Percentiles rank a stretch among this genome's conserved stretches.
These are phyloP conservation scores for Indicator maculatus DNA, from an alignment of 2,113 vertebrate genomes.

Conservation along the genomic window DNA sequence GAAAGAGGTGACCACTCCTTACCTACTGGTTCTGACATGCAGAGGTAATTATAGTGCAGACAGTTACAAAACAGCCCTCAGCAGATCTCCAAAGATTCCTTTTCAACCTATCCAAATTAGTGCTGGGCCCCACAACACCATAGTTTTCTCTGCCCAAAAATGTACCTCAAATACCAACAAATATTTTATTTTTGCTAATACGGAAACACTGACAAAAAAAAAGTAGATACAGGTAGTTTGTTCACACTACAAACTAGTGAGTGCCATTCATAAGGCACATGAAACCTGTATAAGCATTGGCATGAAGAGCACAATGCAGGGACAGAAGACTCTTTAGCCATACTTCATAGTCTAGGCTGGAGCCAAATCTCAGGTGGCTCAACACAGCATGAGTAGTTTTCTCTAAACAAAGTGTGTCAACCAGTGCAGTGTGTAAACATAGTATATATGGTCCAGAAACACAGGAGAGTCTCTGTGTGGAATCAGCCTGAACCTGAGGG, in stretches of 20 bases:
- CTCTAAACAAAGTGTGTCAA: not conserved
- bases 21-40: not conserved
- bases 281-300: not conserved
- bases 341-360: not conserved
- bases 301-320: not conserved
- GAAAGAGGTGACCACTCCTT: not conserved
- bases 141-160: not conserved
- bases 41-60: not conserved
- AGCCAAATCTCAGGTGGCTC: not conserved
- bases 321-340: not conserved
- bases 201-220: not conserved
- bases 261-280: accelerated
- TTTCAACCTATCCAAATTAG: not conserved
- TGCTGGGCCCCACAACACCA: accelerated
- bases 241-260: not conserved
- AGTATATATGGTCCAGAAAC: accelerated
- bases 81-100: not conserved
- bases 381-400: accelerated
- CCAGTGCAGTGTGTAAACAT: not conserved
- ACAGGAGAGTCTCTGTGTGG: accelerated
- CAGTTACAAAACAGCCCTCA: not conserved
- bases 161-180: not conserved
- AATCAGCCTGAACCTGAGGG: not conserved
- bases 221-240: not conserved
- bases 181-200: not conserved